These are phyloP conservation scores for Proteles cristata DNA, from an alignment of 2,113 vertebrate genomes.

Conservation along the genomic window DNA sequence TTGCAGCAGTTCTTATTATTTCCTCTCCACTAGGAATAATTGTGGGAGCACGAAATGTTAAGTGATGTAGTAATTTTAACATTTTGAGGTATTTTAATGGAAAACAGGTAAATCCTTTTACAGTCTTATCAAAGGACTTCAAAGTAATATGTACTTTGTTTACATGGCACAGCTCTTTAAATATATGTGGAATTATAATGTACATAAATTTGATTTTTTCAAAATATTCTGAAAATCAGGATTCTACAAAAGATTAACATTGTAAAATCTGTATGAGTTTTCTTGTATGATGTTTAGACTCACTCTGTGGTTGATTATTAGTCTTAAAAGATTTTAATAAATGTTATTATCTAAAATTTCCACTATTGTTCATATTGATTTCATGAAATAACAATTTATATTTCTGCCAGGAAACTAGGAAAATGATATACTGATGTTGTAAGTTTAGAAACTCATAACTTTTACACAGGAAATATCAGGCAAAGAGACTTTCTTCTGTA, in stretches of 20 bases:
- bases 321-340: background rate
- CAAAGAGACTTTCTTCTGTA: background rate
- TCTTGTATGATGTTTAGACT: background rate
- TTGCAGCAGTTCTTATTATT: background rate
- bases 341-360: background rate
- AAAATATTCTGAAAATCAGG: background rate
- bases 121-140: background rate
- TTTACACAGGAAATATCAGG: background rate
- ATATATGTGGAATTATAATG: background rate
- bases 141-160: background rate
- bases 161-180: background rate
- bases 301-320: background rate
- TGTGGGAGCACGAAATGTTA: background rate
- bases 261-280: background rate
- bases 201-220: background rate
- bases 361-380: background rate
- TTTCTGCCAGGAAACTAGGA: background rate
- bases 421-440: background rate
- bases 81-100: background rate
- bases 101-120: background rate
- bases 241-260: background rate
- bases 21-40: background rate
- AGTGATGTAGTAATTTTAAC: background rate
- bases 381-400: background rate
- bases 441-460: background rate